phyloP scores from a whole-genome alignment of 1,140 invertebrate genomes.

The Brachionus manjavacas region DNA sequence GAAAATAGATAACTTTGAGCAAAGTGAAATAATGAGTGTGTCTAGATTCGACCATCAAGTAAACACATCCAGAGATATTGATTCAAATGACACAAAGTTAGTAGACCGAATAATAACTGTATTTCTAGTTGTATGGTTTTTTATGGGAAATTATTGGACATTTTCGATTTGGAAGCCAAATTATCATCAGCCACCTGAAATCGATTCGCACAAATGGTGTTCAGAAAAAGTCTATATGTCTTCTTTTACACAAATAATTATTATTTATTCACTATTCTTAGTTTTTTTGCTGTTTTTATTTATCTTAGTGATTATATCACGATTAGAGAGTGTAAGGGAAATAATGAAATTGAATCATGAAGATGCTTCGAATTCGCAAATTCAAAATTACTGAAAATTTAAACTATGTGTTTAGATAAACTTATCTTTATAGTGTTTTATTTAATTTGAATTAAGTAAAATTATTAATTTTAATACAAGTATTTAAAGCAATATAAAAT shows the following conservation, averaged over 20 bases:
- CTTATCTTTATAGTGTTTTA: too few relatives aligned
- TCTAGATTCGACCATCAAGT: conserved; percentile 43
- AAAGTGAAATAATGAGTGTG: conserved; percentile 53
- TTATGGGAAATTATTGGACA: conserved; percentile 67
- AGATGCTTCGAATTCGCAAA: background rate
- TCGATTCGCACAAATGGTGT: conserved; percentile 51
- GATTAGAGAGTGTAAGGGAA: conserved; percentile 16
- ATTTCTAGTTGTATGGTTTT: conserved; percentile 59
- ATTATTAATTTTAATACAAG: too few relatives aligned
- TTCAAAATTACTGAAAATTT: too few relatives aligned
- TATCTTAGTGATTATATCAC: conserved; percentile 50
- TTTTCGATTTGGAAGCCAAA: conserved; percentile 50
- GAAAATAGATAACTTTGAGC: conserved; percentile 61
- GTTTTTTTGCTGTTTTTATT: conserved; percentile 62
- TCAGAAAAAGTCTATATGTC: conserved; percentile 46
- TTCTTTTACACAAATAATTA: conserved; percentile 63
- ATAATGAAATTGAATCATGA: background rate
- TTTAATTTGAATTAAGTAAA: too few relatives aligned
- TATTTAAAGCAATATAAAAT: background rate
- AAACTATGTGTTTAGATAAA: too few relatives aligned
- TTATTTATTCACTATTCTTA: conserved; percentile 65
- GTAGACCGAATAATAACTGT: conserved; percentile 62
- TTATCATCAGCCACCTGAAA: conserved; percentile 61
- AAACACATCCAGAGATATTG: background rate
- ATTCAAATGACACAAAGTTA: conserved; percentile 50